These are phyloP conservation scores for Cheilosia soror DNA, from an alignment of 2,888 invertebrate genomes.

Conservation along the genomic window DNA sequence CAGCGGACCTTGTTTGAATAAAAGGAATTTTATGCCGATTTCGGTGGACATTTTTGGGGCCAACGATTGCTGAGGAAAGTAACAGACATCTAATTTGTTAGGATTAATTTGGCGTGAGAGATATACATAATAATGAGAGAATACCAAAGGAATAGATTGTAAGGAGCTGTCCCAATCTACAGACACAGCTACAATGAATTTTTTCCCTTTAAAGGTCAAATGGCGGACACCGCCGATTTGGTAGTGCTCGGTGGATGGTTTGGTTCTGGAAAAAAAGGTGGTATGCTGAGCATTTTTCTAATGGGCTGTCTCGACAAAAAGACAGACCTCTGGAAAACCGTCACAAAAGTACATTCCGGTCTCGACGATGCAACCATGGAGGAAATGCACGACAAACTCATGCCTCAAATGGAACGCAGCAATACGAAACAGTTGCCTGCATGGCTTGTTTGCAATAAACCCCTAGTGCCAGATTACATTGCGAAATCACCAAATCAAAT, in stretches of 20 bases:
- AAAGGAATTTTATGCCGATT: no score
- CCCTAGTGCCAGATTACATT: slow-evolving; percentile 95
- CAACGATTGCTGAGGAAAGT: no score
- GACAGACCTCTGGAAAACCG: slow-evolving; percentile 91
- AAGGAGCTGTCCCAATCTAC: no score
- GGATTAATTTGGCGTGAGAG: not conserved
- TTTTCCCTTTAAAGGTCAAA: slow-evolving; percentile 87
- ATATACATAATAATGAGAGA: no score
- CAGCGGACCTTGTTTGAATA: no score
- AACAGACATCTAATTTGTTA: no score
- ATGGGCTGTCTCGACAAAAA: slow-evolving; percentile 94
- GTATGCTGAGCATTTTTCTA: slow-evolving; percentile 96
- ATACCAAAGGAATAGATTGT: no score
- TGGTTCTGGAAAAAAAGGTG: slow-evolving; percentile 96
- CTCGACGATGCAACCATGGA: slow-evolving; percentile 94
- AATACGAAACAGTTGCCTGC: slow-evolving; percentile 88
- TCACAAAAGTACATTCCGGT: slow-evolving; percentile 95
- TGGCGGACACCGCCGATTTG: slow-evolving; percentile 97
- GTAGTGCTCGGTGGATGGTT: slow-evolving; percentile 98
- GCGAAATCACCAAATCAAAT: slow-evolving; percentile 92
- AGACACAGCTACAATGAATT: no score
- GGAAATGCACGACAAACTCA: slow-evolving; percentile 87
- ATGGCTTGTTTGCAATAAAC: slow-evolving; percentile 93
- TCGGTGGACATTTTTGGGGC: no score
- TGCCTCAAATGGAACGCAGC: slow-evolving; percentile 90